phyloP scores from a whole-genome alignment of 2,888 invertebrate genomes.

The Diploptera punctata region DNA sequence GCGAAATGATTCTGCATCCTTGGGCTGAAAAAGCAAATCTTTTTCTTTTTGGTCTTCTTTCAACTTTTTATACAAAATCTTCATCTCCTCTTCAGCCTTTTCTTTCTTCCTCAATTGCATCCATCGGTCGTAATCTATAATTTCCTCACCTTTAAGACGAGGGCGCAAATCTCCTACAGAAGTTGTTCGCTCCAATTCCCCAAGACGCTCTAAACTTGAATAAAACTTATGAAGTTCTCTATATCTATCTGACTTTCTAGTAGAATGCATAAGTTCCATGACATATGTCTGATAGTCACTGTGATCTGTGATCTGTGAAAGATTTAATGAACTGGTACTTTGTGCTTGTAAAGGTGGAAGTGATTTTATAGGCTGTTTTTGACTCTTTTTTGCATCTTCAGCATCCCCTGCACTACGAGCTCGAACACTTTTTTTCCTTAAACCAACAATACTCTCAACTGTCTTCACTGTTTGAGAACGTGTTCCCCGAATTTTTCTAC shows the following conservation, averaged over 20 bases:
- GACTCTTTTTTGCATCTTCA: conserved; percentile 49
- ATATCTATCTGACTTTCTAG: conserved; percentile 73
- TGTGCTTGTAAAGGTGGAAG: conserved; percentile 50
- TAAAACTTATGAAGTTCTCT: conserved; percentile 87
- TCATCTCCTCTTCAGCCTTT: conserved; percentile 82
- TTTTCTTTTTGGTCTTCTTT: conserved; percentile 81
- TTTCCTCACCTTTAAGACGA: conserved; percentile 76
- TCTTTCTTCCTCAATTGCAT: conserved; percentile 79
- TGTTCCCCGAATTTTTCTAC: conserved; percentile 66
- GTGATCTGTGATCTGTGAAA: conserved; percentile 53
- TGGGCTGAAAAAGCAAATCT: conserved; percentile 82
- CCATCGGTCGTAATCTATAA: conserved; percentile 89
- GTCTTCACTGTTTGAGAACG: conserved; percentile 56
- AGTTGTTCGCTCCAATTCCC: conserved; percentile 79
- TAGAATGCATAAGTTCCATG: conserved; percentile 66
- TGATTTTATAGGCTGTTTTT: conserved; percentile 26
- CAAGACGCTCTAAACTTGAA: conserved; percentile 82
- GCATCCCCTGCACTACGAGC: conserved; percentile 72
- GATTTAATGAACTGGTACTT: conserved; percentile 58
- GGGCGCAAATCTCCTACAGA: conserved; percentile 73
- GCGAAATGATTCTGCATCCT: conserved; percentile 72
- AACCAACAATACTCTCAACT: conserved; percentile 52
- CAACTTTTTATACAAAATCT: conserved; percentile 76
- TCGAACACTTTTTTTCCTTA: conserved; percentile 58
- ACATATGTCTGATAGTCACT: conserved; percentile 74